These are phyloP conservation scores for Tetanocera ferruginea DNA, from an alignment of 2,888 invertebrate species.

Conservation along the genomic window DNA sequence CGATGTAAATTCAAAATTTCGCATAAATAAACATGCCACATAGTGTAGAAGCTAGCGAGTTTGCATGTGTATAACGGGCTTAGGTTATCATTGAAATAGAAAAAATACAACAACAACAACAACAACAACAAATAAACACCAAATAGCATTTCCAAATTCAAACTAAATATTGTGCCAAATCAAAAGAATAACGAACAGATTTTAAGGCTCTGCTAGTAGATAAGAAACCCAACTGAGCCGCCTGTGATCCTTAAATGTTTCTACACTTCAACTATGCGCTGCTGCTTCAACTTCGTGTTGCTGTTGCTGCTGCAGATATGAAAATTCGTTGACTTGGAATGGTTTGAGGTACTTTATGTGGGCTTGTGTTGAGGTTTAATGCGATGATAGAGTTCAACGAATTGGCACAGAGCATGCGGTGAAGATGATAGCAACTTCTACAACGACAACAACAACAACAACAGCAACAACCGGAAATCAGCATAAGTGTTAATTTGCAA, in stretches of 20 bases:
- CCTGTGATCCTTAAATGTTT: not conserved
- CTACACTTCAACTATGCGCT: not conserved
- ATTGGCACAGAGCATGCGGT: not conserved
- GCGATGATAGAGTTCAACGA: conserved; percentile 5
- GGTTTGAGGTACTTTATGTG: not conserved
- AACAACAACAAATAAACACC: not conserved
- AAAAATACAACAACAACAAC: not conserved
- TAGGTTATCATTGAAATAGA: not conserved
- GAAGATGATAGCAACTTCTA: not conserved
- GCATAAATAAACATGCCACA: conserved; percentile 2
- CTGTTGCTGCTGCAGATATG: not conserved
- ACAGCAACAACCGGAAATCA: not conserved
- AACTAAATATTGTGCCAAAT: conserved; percentile 16
- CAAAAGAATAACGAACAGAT: conserved; percentile 17
- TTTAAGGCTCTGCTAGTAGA: not conserved
- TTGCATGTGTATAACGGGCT: not conserved
- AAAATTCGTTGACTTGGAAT: conserved; percentile 22
- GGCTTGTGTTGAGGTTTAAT: not conserved
- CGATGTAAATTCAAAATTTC: conserved; percentile 19
- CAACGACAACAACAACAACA: not conserved
- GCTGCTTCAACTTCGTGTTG: too few relatives aligned
- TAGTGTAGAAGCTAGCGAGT: not conserved
- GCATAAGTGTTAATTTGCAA: conserved; percentile 34
- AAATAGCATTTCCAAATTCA: not conserved
- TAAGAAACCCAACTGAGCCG: not conserved